Base-by-base conservation (phyloP, 1,140 invertebrate species). In the Pygmarrhopalites habei region DNA sequence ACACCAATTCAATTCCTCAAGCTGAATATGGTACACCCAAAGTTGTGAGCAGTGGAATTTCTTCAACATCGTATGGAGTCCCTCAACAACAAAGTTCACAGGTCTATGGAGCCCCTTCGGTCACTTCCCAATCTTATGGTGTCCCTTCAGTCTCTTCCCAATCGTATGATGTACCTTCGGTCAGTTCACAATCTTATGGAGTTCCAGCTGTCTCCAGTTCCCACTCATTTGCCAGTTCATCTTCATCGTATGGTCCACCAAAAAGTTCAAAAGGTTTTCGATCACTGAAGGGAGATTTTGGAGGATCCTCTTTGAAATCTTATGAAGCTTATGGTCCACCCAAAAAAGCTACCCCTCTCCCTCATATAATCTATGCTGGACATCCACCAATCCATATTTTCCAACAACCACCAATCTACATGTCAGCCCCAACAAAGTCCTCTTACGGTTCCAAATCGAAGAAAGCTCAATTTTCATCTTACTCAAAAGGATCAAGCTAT, bases 351-450 rank as follows among this genome's bases (percentile, higher is more conserved):
- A 47, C 59, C 21, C 67, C 52, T 19, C 65, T 71, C 25, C 75
- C 76, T 14, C 76, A 77, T 60, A 75, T 77, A n/a, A 73, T 77
- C 47, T 77, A 77, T 53, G 70, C 74, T 57, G 76, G 75, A 29
- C 76, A 77, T 64, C 75, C 64, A 23, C 75, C 75, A 25, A 75
- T 77, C 44, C 75, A 77, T 58, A 73, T 77, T 35, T 77, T 76
- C 69, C 72, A 74, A 51, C 74, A 74, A 64, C 74, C 74, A 1
- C 69, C 69, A 19, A 72, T 74, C 14, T 68, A 66, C 51, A 72
- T 70, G 63, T 41, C 55, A 30, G 66, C 67, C 25, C 61, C 72
- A 15, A 72, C 72, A 55, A 43, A 39, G 28, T 30, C 53, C 4
- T 57, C 55, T 26, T 26, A 32, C 23, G 52, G 28, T 19, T 35